Conservation (phyloP, 2,113 vertebrate genomes). For the Myotis yumanensis region DNA sequence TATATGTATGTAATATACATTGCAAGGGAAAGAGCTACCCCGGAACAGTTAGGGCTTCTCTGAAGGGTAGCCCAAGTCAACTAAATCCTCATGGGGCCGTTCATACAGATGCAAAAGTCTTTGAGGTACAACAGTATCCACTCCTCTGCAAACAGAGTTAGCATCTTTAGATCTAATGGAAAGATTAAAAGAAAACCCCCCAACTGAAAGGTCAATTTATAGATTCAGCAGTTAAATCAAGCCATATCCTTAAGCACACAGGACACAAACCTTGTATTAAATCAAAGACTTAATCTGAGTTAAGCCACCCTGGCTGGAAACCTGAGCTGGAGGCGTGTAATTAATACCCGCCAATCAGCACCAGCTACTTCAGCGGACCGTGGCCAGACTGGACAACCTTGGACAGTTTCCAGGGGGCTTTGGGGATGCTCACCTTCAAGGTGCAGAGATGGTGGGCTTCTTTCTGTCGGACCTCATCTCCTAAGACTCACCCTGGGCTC, state of each 20-base stretch:
- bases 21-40: not conserved
- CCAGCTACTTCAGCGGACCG: not conserved
- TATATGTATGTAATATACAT: not conserved
- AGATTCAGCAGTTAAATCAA: slow-evolving; percentile 79
- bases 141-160: slow-evolving; percentile 43
- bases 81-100: not conserved
- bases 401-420: not conserved
- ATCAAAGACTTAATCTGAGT: slow-evolving; percentile 79
- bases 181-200: slow-evolving; percentile 63
- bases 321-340: slow-evolving; percentile 70
- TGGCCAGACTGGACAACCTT: not conserved
- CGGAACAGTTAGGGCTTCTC: not conserved
- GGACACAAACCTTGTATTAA: slow-evolving; percentile 77
- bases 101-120: not conserved
- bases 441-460: not conserved
- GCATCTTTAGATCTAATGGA: slow-evolving; percentile 46
- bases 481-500: not conserved
- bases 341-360: slow-evolving; percentile 65
- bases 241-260: slow-evolving; percentile 75
- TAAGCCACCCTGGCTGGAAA: slow-evolving; percentile 61
- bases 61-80: not conserved
- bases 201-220: slow-evolving; percentile 71
- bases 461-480: not conserved
- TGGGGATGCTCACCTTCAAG: not conserved
- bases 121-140: slow-evolving; percentile 20